Evolutionary conservation across 2,888 invertebrate species (phyloP), one percentile per base, ranked within the genome.

Genomic region (Aphrophora alni): DNA sequence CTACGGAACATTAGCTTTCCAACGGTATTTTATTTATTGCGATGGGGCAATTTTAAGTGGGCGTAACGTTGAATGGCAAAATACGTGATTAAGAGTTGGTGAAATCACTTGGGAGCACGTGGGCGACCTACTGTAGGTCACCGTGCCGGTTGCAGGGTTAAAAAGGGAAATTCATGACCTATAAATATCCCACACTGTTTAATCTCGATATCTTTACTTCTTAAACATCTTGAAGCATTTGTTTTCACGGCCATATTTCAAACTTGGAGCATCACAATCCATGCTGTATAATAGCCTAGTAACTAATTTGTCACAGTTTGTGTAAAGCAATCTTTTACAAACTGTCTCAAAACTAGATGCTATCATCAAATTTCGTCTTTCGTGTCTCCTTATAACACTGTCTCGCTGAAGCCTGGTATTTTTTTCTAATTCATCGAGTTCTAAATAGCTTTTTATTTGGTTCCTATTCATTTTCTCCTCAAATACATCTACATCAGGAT

Each of bases 271-370:
- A 68, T 69, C 68, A 10, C 4, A 33, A 69, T 59, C 5, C 25
- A 51, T 25, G n/a, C 7, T 59, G n/a, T 68, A 77, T 2, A 77
- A 69, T 0, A 76, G 14, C 17, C 68, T 59, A 2, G 4, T 51
- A 5, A 51, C 27, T 17, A 75, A 28, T 12, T 51, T 51, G 26
- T 21, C 59, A 51, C 75, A 25, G 12, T 4, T 68, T 26, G 75
- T 59, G 12, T 38, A 8, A 1, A 14, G n/a, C 68, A 14, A 44
- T 26, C 75, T 21, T 7, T 26, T 75, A 28, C 75, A 75, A 7
- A 75, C 28, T 1, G 33, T 28, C 0, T 68, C 77, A 28, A 77
- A 77, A 25, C 59, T 77, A n/a, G 77, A 77, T 33, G 77, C 75
- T 7, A 25, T 75, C 51, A 59, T 28, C 12, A 51, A 24, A 24